Evolutionary conservation across 2,113 vertebrate genomes (phyloP).

Genomic region (Mirounga angustirostris): DNA sequence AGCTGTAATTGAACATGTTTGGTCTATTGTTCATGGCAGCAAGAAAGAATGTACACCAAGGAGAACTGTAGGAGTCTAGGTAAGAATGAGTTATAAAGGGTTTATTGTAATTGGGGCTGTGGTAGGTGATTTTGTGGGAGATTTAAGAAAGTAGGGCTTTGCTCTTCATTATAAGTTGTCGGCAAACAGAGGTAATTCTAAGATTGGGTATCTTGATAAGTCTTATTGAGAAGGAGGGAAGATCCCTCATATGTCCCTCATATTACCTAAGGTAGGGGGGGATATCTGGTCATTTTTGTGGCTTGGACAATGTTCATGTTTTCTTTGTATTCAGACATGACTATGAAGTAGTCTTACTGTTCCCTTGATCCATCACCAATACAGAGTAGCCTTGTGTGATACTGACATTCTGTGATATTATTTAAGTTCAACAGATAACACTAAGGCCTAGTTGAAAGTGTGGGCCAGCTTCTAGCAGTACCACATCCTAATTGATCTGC

Average conservation of each 20-base stretch:
- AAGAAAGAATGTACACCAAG: background rate
- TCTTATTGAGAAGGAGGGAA: background rate
- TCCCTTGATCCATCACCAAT: background rate
- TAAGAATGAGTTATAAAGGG: background rate
- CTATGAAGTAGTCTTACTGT: background rate
- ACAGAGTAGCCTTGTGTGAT: background rate
- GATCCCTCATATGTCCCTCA: background rate
- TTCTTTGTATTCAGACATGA: background rate
- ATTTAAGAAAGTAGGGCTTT: background rate
- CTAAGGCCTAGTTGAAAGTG: background rate
- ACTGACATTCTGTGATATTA: background rate
- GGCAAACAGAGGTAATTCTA: background rate
- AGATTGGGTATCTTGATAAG: background rate
- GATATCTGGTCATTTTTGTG: background rate
- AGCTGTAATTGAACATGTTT: background rate
- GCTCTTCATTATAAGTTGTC: background rate
- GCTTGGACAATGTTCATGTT: background rate
- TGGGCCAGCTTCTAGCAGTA: background rate
- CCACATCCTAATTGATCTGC: background rate
- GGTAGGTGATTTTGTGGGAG: background rate
- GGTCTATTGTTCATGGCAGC: background rate
- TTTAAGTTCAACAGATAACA: background rate
- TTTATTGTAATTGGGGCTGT: background rate
- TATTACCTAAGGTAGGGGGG: background rate
- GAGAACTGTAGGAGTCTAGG: background rate